Conservation (phyloP, 1,140 invertebrate species). For the Megathymus violae region DNA sequence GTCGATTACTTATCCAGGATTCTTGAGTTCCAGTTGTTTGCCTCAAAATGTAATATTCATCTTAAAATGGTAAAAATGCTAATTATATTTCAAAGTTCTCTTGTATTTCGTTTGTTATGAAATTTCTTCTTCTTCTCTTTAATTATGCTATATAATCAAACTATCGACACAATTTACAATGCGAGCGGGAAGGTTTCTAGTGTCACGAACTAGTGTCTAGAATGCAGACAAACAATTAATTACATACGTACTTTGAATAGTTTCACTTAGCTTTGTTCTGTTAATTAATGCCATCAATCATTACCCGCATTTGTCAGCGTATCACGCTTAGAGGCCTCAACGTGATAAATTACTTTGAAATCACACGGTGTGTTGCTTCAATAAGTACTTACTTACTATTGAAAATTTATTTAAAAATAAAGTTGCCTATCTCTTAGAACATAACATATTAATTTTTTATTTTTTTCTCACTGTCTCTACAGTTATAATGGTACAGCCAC, state of each 20-base stretch:
- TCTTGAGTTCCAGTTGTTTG: too few relatives aligned
- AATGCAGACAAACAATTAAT: conserved; percentile 8
- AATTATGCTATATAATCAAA: neutral
- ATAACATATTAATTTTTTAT: too few relatives aligned
- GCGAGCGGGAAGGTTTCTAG: neutral
- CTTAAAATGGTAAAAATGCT: too few relatives aligned
- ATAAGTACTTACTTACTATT: neutral
- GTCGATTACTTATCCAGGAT: too few relatives aligned
- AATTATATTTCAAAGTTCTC: too few relatives aligned
- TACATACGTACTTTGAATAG: conserved; percentile 10
- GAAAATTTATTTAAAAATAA: too few relatives aligned
- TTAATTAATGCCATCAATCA: conserved; percentile 24
- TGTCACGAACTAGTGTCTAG: conserved; percentile 2
- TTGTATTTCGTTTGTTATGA: too few relatives aligned
- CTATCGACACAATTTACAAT: neutral
- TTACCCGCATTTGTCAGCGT: conserved; percentile 10
- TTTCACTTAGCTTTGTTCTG: conserved; percentile 20
- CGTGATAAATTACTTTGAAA: conserved; percentile 12
- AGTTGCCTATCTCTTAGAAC: too few relatives aligned
- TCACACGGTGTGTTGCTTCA: neutral
- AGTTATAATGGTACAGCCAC: too few relatives aligned
- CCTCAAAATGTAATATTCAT: too few relatives aligned
- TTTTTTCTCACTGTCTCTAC: too few relatives aligned
- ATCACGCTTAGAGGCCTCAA: conserved; percentile 7
- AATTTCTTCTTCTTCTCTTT: too few relatives aligned